Percentiles rank a stretch among this genome's conserved stretches.
Evolutionary conservation across 2,797 vertebrate genomes (phyloP).

Genomic region (Typhlichthys subterraneus): DNA sequence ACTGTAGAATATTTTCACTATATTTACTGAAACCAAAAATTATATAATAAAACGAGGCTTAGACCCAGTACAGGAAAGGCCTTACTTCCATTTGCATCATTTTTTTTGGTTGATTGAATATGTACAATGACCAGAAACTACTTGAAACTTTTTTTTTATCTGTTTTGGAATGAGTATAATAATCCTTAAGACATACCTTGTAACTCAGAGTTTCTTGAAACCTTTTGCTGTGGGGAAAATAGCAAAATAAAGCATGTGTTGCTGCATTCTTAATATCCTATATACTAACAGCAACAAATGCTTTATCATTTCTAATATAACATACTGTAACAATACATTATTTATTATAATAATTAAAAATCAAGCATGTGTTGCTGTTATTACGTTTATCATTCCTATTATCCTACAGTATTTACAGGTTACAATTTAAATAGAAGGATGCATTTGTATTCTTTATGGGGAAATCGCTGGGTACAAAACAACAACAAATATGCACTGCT

Average conservation of each 20-base stretch:
- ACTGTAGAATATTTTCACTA: not conserved
- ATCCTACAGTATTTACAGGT: not conserved
- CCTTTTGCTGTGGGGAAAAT: slow-evolving; percentile 62
- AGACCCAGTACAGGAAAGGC: not conserved
- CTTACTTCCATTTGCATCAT: not conserved
- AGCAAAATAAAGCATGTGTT: slow-evolving; percentile 11
- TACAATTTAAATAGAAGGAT: too few relatives aligned
- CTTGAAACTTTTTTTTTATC: slow-evolving; percentile 9
- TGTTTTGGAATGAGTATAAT: not conserved
- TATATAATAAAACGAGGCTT: slow-evolving; percentile 6
- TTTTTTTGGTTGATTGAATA: slow-evolving; percentile 2
- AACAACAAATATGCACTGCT: too few relatives aligned
- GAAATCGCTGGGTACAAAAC: too few relatives aligned
- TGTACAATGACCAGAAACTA: not conserved
- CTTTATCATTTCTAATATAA: too few relatives aligned
- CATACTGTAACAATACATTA: too few relatives aligned
- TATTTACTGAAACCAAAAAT: not conserved
- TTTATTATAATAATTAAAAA: too few relatives aligned
- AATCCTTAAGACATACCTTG: slow-evolving; percentile 70
- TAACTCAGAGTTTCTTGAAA: slow-evolving; percentile 73
- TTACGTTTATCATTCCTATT: too few relatives aligned
- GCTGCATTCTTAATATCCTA: not conserved
- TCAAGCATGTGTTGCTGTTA: too few relatives aligned
- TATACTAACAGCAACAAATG: too few relatives aligned
- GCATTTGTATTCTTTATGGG: too few relatives aligned